phyloP scores from a whole-genome alignment of 1,140 invertebrate genomes.

The Achatina immaculata region DNA sequence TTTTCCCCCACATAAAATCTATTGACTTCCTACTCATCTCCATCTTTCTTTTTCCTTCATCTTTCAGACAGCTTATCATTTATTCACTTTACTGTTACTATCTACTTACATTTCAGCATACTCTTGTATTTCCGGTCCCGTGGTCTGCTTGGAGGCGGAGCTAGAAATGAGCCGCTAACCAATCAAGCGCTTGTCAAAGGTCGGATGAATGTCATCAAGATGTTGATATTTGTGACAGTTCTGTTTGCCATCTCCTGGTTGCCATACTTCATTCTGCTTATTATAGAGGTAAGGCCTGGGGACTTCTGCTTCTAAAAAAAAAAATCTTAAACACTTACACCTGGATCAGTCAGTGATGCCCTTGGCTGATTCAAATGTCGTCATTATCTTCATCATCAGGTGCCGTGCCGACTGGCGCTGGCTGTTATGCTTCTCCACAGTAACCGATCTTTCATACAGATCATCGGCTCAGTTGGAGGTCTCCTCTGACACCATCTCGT shows the following conservation, averaged over 20 bases:
- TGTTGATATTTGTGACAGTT: slow-evolving; percentile 52
- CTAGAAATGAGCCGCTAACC: background rate
- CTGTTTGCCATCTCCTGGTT: slow-evolving; percentile 54
- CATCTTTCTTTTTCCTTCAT: background rate
- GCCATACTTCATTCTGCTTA: slow-evolving; percentile 50
- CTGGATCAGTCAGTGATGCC: too few species aligned
- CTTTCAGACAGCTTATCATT: background rate
- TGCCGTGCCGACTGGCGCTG: too few species aligned
- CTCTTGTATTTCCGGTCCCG: background rate
- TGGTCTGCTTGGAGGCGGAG: slow-evolving; percentile 17
- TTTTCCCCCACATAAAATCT: too few species aligned
- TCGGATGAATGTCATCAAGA: slow-evolving; percentile 50
- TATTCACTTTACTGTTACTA: background rate
- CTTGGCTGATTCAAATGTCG: too few species aligned
- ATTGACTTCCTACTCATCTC: too few species aligned
- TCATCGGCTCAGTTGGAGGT: too few species aligned
- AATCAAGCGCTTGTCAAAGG: slow-evolving; percentile 40
- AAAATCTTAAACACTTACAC: too few species aligned
- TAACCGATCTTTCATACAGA: too few species aligned
- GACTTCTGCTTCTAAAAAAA: too few species aligned
- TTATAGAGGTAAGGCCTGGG: slow-evolving; percentile 46
- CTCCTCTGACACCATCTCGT: too few species aligned
- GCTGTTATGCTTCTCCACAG: too few species aligned
- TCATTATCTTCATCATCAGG: too few species aligned
- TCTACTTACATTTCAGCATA: slow-evolving; percentile 2